phyloP scores from a whole-genome alignment of 2,888 invertebrate species.

The Pterostichus niger region DNA sequence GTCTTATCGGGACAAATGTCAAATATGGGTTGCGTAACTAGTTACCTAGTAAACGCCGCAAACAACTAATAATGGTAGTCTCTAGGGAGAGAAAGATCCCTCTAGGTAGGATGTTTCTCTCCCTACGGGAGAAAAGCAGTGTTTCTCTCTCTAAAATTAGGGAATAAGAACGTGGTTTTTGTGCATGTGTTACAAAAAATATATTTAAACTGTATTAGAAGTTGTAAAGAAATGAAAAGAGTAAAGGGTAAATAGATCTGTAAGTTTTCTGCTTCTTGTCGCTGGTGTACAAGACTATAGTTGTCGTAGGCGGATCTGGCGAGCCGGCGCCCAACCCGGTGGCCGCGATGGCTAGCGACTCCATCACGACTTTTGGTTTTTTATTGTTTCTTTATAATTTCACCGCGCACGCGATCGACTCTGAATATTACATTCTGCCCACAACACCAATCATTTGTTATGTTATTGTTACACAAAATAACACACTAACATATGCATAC shows the following conservation, averaged over 20 bases:
- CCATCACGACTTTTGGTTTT: conserved; percentile 66
- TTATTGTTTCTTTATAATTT: conserved; percentile 62
- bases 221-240: too few relatives aligned
- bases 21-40: too few relatives aligned
- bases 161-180: too few relatives aligned
- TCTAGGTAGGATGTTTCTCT: too few relatives aligned
- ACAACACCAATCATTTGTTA: conserved; percentile 36
- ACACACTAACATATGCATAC: neutral
- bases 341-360: conserved; percentile 64
- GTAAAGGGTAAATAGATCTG: neutral
- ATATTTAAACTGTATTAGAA: too few relatives aligned
- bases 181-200: too few relatives aligned
- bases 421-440: conserved; percentile 46
- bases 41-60: too few relatives aligned
- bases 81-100: too few relatives aligned
- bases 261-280: neutral
- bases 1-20: too few relatives aligned
- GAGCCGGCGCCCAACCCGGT: conserved; percentile 49
- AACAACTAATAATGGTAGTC: too few relatives aligned
- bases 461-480: conserved; percentile 13
- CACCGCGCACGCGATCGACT: conserved; percentile 49
- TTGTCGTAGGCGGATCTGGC: conserved; percentile 42
- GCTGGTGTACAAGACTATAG: conserved; percentile 4
- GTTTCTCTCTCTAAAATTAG: too few relatives aligned
- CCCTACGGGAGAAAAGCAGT: too few relatives aligned